A percentile compares a stretch with the other conserved stretches of the same genome.
Evolutionary conservation across 2,113 vertebrate species (phyloP).

Genomic region (Phaethornis superciliosus): DNA sequence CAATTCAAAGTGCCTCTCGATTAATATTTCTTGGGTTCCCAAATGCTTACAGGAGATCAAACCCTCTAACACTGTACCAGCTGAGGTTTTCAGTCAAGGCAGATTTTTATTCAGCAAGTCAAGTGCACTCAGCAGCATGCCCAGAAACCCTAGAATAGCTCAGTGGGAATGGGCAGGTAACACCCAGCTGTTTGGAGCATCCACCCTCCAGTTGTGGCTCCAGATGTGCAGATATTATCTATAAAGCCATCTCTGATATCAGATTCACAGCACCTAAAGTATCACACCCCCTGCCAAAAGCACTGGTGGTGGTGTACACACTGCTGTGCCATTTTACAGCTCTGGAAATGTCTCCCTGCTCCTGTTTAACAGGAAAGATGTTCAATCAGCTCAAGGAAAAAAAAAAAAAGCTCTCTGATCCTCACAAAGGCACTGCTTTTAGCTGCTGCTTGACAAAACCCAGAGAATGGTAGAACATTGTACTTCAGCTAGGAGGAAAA

Average conservation of each 20-base stretch:
- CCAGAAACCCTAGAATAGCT: neutral
- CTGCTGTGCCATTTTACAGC: neutral
- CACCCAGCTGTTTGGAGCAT: fast-evolving
- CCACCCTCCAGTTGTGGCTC: neutral
- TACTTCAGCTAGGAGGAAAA: neutral
- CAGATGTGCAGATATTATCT: neutral
- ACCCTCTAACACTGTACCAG: neutral
- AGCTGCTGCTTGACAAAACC: neutral
- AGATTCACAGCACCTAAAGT: neutral
- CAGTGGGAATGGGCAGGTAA: neutral
- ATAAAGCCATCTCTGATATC: neutral
- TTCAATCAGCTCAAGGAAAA: neutral
- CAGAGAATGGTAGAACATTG: fast-evolving
- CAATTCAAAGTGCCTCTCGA: neutral
- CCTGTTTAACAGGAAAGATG: neutral
- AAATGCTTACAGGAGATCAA: neutral
- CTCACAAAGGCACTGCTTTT: neutral
- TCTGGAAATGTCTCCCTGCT: neutral
- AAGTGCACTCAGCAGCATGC: neutral
- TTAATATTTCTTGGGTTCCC: neutral
- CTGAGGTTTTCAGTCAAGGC: neutral
- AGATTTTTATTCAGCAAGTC: neutral
- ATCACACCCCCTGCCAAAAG: neutral
- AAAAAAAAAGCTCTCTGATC: too few relatives aligned
- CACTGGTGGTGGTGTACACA: neutral